A percentile compares a stretch with the other conserved stretches of the same genome.
Conservation (phyloP, 2,113 vertebrate genomes). For the Electrona antarctica region DNA sequence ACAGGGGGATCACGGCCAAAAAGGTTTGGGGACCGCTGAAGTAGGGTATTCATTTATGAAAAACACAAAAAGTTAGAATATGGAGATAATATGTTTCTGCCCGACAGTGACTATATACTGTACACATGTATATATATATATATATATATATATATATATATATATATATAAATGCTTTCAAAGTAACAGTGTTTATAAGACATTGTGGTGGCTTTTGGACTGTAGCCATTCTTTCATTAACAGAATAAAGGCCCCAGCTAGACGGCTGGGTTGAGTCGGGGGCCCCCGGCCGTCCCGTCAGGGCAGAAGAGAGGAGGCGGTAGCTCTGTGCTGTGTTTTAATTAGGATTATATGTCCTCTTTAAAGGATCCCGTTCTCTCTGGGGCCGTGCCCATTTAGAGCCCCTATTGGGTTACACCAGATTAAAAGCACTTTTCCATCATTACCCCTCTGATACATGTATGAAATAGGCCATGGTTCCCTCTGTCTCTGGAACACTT, state of each 20-base stretch:
- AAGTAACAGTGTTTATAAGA: constrained; percentile 42
- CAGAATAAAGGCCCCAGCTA: constrained; percentile 52
- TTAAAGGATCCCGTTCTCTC: constrained; percentile 69
- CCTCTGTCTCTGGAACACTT: constrained; percentile 74
- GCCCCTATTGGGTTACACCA: constrained; percentile 74
- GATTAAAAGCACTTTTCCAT: constrained; percentile 79
- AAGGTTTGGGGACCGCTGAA: too few species aligned
- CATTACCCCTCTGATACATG: constrained; percentile 71
- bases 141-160: too few species aligned
- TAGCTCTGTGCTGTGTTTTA: constrained; percentile 72
- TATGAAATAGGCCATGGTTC: constrained; percentile 71
- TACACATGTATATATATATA: too few species aligned
- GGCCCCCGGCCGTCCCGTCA: constrained; percentile 42
- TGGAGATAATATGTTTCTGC: neutral
- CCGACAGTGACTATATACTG: neutral
- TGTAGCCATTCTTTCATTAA: constrained; percentile 58
- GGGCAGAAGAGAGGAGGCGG: constrained; percentile 50
- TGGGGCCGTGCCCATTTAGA: constrained; percentile 67
- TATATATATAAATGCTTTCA: constrained; percentile 12
- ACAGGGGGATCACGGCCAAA: too few species aligned
- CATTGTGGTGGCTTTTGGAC: constrained; percentile 46
- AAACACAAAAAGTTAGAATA: too few species aligned
- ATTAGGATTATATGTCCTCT: constrained; percentile 77
- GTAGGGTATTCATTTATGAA: too few species aligned
- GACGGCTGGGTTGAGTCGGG: constrained; percentile 43